Conservation (phyloP, 2,888 invertebrate genomes). For the Eupithecia vulgata region DNA sequence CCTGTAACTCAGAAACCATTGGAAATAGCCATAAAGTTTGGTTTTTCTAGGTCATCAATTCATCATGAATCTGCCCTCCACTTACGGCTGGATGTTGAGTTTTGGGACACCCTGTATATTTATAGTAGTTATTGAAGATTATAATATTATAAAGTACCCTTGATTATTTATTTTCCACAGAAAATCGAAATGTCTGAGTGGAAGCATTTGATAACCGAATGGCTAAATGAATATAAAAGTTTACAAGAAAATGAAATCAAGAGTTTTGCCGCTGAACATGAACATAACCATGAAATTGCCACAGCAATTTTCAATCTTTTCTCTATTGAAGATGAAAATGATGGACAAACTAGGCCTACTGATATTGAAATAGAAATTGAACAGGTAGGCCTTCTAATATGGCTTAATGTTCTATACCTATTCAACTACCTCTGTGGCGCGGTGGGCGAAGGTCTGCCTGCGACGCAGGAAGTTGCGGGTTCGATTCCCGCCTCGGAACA, state of each 20-base stretch:
- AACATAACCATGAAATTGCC: conserved; percentile 92
- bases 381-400: conserved; percentile 53
- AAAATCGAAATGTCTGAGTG: conserved; percentile 68
- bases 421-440: no score
- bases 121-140: neutral
- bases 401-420: neutral
- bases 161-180: conserved; percentile 4
- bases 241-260: conserved; percentile 90
- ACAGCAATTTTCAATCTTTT: conserved; percentile 91
- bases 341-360: conserved; percentile 64
- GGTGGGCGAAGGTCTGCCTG: no score
- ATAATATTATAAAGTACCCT: no score
- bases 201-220: conserved; percentile 88
- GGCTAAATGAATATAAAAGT: conserved; percentile 91
- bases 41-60: no score
- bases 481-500: no score
- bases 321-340: conserved; percentile 88
- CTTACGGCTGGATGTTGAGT: no score
- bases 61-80: no score
- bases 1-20: no score
- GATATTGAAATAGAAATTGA: conserved; percentile 59
- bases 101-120: no score
- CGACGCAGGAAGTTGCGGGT: no score
- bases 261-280: conserved; percentile 91
- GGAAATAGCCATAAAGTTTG: no score